These are phyloP conservation scores for Notolabrus celidotus DNA, from an alignment of 2,797 vertebrate species.

Conservation along the genomic window DNA sequence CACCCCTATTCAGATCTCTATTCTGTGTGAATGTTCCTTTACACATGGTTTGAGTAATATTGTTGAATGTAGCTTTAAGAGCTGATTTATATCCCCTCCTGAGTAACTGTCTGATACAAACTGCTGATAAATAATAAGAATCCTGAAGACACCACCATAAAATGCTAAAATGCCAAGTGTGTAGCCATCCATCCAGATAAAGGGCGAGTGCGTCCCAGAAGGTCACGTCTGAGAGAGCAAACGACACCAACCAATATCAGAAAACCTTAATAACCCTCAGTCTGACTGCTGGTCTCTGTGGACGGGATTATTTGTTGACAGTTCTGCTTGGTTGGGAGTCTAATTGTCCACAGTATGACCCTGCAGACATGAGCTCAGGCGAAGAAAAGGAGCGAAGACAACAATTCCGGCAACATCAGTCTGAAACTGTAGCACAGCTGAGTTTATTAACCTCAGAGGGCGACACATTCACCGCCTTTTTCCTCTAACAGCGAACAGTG, in stretches of 20 bases:
- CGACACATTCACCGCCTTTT: neutral
- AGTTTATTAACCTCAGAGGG: neutral
- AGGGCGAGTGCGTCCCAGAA: conserved; percentile 51
- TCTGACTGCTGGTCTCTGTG: conserved; percentile 24
- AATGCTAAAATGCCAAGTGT: conserved; percentile 41
- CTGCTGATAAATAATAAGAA: neutral
- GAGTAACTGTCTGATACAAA: neutral
- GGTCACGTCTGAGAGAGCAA: conserved; percentile 43
- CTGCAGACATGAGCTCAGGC: conserved; percentile 4
- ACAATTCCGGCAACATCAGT: conserved; percentile 6
- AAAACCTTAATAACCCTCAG: conserved; percentile 53
- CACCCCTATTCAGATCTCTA: too few species aligned
- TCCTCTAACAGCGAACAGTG: too few species aligned
- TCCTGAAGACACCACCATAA: neutral
- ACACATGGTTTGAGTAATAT: too few species aligned
- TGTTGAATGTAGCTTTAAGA: neutral
- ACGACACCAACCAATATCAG: conserved; percentile 39
- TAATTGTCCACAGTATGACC: conserved; percentile 11
- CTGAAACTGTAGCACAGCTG: neutral
- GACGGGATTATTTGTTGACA: conserved; percentile 37
- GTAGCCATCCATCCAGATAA: conserved; percentile 37
- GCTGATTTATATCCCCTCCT: neutral
- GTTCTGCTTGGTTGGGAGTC: conserved; percentile 23
- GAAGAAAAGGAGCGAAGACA: neutral
- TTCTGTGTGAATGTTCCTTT: too few species aligned